Evolutionary conservation across 64 coral and sea anemone species (phyloP).

Genomic region (Dendrophyllia cribrosa): DNA sequence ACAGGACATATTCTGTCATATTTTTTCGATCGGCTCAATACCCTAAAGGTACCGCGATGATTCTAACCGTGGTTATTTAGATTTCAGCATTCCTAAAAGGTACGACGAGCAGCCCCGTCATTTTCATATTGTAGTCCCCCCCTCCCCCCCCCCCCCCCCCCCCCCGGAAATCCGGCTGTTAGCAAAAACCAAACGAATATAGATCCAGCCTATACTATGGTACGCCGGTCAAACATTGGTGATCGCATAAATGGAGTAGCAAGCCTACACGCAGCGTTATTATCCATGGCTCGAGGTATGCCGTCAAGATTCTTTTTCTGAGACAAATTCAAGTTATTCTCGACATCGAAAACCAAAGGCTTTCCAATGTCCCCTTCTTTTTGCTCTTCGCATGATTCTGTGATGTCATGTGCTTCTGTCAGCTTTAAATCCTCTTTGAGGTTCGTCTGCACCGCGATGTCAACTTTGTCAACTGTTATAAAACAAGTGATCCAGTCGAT

Average conservation of each 20-base stretch:
- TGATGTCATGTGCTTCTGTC: no score
- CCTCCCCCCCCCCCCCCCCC: no score
- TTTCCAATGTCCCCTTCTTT: background rate
- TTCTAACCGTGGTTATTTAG: no score
- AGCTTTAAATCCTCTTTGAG: background rate
- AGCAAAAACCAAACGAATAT: background rate
- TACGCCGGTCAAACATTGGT: slow-evolving; percentile 53
- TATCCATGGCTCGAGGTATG: slow-evolving; percentile 51
- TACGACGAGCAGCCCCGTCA: no score
- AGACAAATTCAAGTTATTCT: slow-evolving; percentile 27
- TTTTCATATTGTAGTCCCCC: no score
- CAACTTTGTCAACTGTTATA: slow-evolving; percentile 21
- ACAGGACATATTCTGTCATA: no score
- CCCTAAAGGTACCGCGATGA: no score
- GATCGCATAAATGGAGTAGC: slow-evolving; percentile 63
- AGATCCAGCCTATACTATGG: background rate
- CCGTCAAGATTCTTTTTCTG: slow-evolving; percentile 8
- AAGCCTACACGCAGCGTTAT: slow-evolving; percentile 65
- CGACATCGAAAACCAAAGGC: slow-evolving; percentile 4
- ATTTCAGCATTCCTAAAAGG: no score
- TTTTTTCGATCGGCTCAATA: no score
- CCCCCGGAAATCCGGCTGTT: no score
- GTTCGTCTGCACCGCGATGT: background rate
- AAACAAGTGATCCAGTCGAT: background rate
- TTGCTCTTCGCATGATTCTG: background rate